These are phyloP conservation scores for Ailurus styani DNA, from an alignment of 2,113 vertebrate genomes.

Conservation along the genomic window DNA sequence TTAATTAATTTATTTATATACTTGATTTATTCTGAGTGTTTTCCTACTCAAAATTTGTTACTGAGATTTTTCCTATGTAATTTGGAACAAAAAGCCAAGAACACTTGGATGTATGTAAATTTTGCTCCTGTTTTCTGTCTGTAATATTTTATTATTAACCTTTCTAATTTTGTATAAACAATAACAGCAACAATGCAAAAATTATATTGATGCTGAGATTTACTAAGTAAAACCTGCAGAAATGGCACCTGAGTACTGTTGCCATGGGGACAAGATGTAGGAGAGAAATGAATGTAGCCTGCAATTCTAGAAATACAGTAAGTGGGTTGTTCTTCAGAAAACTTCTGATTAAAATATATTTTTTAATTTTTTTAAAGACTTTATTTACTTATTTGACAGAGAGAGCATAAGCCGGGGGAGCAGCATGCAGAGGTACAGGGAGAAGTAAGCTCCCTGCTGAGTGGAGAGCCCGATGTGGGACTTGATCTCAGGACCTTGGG, in stretches of 20 bases:
- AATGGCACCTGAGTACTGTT: not conserved
- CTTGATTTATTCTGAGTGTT: not conserved
- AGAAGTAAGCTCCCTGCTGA: not conserved
- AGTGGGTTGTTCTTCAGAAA: not conserved
- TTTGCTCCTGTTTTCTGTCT: not conserved
- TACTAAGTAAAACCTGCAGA: not conserved
- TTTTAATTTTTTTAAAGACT: too few relatives aligned
- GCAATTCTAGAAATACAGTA: not conserved
- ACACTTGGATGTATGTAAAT: accelerated
- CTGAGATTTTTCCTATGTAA: not conserved
- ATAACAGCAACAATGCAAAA: not conserved
- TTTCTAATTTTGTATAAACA: slow-evolving; percentile 6
- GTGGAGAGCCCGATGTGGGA: not conserved
- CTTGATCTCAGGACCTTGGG: not conserved
- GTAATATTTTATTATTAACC: not conserved
- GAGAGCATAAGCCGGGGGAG: not conserved
- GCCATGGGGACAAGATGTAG: not conserved
- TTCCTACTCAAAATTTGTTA: not conserved
- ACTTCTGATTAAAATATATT: not conserved
- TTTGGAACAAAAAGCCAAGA: not conserved
- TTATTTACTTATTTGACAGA: not conserved
- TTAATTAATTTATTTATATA: not conserved
- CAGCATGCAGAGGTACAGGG: not conserved
- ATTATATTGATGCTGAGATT: not conserved
- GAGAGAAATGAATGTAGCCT: not conserved